Evolutionary conservation across 2,797 vertebrate species (phyloP).

Genomic region (Neoniphon sammara): DNA sequence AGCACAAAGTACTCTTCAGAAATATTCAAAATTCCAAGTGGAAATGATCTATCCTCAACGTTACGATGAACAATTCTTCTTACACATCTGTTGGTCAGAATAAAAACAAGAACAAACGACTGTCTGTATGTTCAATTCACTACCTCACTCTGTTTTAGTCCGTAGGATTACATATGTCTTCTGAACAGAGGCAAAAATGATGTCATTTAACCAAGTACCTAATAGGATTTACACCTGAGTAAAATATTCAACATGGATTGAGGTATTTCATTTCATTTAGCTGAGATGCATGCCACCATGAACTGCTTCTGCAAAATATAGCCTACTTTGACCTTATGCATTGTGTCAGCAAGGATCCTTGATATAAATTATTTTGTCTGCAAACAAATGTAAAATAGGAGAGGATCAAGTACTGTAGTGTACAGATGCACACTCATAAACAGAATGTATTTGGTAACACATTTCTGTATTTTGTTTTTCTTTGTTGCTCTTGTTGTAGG

Average conservation of each 20-base stretch:
- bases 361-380: conserved; percentile 16
- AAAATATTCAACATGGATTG: neutral
- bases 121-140: conserved; percentile 48
- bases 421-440: conserved; percentile 9
- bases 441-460: conserved; percentile 24
- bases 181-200: conserved; percentile 11
- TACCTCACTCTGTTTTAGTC: conserved; percentile 27
- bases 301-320: conserved; percentile 1
- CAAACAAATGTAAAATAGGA: neutral
- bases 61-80: conserved; percentile 53
- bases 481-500: neutral
- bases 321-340: conserved; percentile 3
- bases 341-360: neutral
- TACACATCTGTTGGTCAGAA: conserved; percentile 55
- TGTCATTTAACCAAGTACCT: neutral
- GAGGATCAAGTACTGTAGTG: conserved; percentile 6
- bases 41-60: conserved; percentile 50
- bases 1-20: conserved; percentile 67
- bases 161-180: conserved; percentile 3
- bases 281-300: conserved; percentile 5
- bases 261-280: conserved; percentile 8
- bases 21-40: conserved; percentile 39
- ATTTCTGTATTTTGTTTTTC: conserved; percentile 14
- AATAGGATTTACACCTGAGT: neutral
- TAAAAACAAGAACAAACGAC: conserved; percentile 62